Evolutionary conservation across 2,113 vertebrate species (phyloP).

Genomic region (Odocoileus hemionus): DNA sequence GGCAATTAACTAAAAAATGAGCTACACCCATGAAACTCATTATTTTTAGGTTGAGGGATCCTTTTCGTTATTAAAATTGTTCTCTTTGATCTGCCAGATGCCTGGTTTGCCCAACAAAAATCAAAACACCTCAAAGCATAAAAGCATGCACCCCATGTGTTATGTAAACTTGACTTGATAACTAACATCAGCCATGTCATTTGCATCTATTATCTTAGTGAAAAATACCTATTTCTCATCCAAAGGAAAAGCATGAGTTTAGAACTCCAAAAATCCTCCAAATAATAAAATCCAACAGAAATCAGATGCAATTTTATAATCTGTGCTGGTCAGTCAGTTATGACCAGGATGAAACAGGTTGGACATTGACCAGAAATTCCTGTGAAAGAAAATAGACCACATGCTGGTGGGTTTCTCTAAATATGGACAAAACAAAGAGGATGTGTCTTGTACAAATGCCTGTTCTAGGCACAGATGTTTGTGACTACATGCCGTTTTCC

Average conservation of each 20-base stretch:
- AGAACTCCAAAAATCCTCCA: not conserved
- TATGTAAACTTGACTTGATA: not conserved
- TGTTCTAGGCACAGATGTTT: not conserved
- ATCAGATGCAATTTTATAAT: not conserved
- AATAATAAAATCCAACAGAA: not conserved
- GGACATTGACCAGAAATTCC: not conserved
- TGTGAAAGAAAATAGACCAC: not conserved
- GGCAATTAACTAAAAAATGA: conserved; percentile 76
- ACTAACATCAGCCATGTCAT: not conserved
- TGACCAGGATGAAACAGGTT: not conserved
- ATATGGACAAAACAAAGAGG: not conserved
- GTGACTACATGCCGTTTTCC: not conserved
- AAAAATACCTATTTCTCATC: not conserved
- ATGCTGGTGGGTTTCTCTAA: not conserved
- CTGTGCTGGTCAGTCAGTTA: not conserved
- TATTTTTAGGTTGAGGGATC: conserved; percentile 75
- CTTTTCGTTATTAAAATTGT: conserved; percentile 60
- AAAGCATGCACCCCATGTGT: not conserved
- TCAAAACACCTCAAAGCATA: conserved; percentile 17
- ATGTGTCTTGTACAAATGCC: not conserved
- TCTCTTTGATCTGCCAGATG: conserved; percentile 69
- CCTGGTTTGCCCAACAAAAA: conserved; percentile 39
- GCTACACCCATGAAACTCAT: conserved; percentile 76
- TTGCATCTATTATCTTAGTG: not conserved
- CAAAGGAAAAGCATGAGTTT: not conserved